These are phyloP conservation scores for Muscicapa comitata DNA, from an alignment of 2,797 vertebrate genomes.

Conservation along the genomic window DNA sequence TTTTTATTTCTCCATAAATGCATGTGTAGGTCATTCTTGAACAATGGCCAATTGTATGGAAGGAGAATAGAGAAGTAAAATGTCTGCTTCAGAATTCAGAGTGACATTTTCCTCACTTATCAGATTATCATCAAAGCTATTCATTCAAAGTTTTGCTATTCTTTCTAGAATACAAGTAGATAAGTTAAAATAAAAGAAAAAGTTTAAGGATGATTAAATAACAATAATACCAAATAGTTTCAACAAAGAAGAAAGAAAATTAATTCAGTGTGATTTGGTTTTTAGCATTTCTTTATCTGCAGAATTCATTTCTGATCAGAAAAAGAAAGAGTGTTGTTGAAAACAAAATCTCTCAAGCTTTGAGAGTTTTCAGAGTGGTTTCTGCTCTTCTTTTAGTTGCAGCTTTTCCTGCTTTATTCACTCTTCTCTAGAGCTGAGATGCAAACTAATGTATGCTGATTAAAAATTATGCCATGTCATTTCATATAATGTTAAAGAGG, in stretches of 20 bases:
- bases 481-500: neutral
- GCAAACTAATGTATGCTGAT: neutral
- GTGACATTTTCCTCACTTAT: neutral
- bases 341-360: neutral
- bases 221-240: neutral
- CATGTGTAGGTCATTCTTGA: neutral
- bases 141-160: neutral
- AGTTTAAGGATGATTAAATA: neutral
- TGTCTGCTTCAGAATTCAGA: neutral
- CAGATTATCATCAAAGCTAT: neutral
- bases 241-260: neutral
- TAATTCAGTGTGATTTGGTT: neutral
- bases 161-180: neutral
- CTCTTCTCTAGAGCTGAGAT: neutral
- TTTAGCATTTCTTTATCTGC: neutral
- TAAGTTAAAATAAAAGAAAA: neutral
- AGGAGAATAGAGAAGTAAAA: neutral
- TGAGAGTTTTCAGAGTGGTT: neutral
- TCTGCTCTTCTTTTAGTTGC: neutral
- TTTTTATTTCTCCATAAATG: neutral
- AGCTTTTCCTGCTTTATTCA: neutral
- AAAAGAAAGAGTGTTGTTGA: neutral
- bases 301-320: neutral
- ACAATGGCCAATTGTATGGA: neutral
- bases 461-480: neutral